Base-by-base conservation (phyloP, 2,113 vertebrate species). In the Lates calcarifer region DNA sequence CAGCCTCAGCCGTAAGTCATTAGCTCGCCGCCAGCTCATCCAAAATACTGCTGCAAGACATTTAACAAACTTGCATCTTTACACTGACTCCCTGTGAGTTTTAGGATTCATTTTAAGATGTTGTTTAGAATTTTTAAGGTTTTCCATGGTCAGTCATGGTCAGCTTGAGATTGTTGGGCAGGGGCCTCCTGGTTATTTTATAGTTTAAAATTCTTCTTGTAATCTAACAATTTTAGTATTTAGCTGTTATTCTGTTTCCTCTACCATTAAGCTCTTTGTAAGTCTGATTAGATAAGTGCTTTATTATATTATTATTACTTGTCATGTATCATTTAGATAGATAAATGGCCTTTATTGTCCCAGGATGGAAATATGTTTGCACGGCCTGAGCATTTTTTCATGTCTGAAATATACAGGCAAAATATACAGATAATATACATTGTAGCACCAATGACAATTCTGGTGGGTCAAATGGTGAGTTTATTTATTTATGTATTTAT, bases 21-120 rank as follows among this genome's bases (percentile, higher is more conserved):
- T 28, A 56, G 37, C 24, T 41, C 41, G 47, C 15, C 60, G 65
- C 8, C 24, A 72, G 43, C 35, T 49, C 63, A 24, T 33, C 12
- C 28, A 55, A 63, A 55, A 24, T 43, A 13, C 56, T 70, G 68
- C 61, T 28, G 28, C n/a, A 4, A 24, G 31, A 29, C 61, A 71
- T 65, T 64, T 18, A 41, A 74, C 26, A 79, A 51, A 58, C 33
- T 28, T 29, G 63, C 11, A 56, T 51, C 66, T 53, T 75, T 24
- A 14, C 35, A 63, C 9, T 6, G 22, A 20, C 33, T 62, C 45
- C 31, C 12, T 28, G 15, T 49, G 60, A 65, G 26, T 84, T 78
- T 61, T 62, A 33, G 12, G 72, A 29, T 33, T 33, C 17, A 69
- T 74, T 64, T 47, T 67, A 31, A 58, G 56, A 58, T 58, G 5